Base-by-base conservation (phyloP, 2,113 vertebrate species). In the Cranoglanis bouderius region DNA sequence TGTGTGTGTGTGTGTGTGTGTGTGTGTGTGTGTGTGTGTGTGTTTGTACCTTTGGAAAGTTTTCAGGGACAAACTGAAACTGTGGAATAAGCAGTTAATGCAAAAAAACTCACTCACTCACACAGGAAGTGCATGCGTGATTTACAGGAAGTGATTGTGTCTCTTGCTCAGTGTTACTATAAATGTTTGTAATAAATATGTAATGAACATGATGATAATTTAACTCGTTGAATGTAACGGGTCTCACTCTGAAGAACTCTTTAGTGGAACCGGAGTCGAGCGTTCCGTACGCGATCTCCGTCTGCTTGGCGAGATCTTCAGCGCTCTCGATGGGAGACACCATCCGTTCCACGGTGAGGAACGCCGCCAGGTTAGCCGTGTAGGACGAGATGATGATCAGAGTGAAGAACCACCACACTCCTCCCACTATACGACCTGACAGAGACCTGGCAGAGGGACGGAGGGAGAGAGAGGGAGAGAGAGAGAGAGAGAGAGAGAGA, bases 351-450 rank as follows among this genome's bases (percentile, higher is more conserved):
- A 99, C 98, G 12, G 98, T 99, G 85, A 99, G 97, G 96, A 99
- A 99, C 94, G 98, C 98, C 88, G 98, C 98, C 63, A 99, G 96
- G 95, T 99, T 99, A 93, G 98, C 98, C 67, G 98, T 99, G 95
- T 99, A 99, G 94, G 98, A 99, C 88, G 98, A 99, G 96, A 99
- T 99, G 94, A 99, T 99, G 95, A 99, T 99, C 95, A 99, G 96
- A 88, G 98, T 99, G 96, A 99, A 99, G 95, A 99, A 99, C 98
- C 98, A 99, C 98, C 98, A 99, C 93, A 99, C 98, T 67, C 98
- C 98, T 95, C 98, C 98, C 0, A 99, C 98, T 90, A 99, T 99
- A 91, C 98, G 96, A 87, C 98, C 98, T 12, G 98, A 99, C 92
- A 99, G 96, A 94, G 98, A 99, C 95, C 98, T 99, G 93, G 82